These are phyloP conservation scores for Rachycentron canadum DNA, from an alignment of 2,797 vertebrate genomes.

Conservation along the genomic window DNA sequence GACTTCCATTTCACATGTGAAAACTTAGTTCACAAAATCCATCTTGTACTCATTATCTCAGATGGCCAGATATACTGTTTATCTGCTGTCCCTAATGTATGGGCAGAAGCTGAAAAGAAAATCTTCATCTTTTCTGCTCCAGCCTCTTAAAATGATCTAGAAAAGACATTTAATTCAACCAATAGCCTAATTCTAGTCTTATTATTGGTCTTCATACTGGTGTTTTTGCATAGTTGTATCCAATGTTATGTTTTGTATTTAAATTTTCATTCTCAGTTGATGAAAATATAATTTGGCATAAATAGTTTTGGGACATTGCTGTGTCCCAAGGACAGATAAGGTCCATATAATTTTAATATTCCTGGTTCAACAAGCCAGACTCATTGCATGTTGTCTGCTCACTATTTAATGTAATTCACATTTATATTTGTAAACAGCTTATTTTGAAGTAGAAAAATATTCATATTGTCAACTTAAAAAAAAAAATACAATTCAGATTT, in stretches of 20 bases:
- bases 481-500: not conserved
- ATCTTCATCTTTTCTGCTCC: not conserved
- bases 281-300: not conserved
- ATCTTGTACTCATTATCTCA: not conserved
- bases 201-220: too few relatives aligned
- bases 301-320: not conserved
- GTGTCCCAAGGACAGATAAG: not conserved
- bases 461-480: not conserved
- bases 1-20: not conserved
- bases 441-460: not conserved
- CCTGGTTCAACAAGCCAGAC: not conserved
- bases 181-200: not conserved
- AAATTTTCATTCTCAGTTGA: not conserved
- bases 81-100: not conserved
- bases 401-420: not conserved
- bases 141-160: not conserved
- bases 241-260: not conserved
- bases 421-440: not conserved
- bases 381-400: not conserved
- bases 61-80: not conserved
- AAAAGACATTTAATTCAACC: not conserved
- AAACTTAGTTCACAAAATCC: not conserved
- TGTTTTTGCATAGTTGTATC: too few relatives aligned
- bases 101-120: not conserved
- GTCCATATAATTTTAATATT: not conserved